phyloP scores from a whole-genome alignment of 2,797 vertebrate genomes.

The Epinephelus awoara region DNA sequence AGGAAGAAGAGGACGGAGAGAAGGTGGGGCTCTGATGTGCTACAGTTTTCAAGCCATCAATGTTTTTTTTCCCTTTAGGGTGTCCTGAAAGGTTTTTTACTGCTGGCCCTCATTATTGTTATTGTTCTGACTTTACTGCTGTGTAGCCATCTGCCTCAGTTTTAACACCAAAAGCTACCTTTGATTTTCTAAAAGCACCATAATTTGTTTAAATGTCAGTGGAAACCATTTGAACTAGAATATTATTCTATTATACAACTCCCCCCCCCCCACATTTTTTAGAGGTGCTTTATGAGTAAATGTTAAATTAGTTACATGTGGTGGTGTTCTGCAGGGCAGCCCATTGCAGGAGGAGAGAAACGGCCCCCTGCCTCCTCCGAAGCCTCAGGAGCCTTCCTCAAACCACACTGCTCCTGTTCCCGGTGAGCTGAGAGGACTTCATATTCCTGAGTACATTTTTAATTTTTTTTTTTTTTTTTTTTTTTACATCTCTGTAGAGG shows the following conservation, averaged over 20 bases:
- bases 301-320: not conserved
- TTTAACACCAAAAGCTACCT: not conserved
- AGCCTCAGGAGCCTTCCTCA: slow-evolving; percentile 80
- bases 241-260: not conserved
- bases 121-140: not conserved
- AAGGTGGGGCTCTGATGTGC: slow-evolving; percentile 47
- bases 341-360: slow-evolving; percentile 88
- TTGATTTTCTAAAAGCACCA: not conserved
- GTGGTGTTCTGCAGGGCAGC: slow-evolving; percentile 62
- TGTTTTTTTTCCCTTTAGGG: not conserved
- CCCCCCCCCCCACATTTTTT: no score
- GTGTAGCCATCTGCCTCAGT: not conserved
- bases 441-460: not conserved
- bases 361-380: slow-evolving; percentile 86
- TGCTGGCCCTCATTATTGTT: not conserved
- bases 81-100: not conserved
- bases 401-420: slow-evolving; percentile 67
- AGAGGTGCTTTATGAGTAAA: not conserved
- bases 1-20: slow-evolving; percentile 87
- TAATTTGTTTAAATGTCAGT: not conserved
- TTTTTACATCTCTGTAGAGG: not conserved
- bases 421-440: slow-evolving; percentile 68
- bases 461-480: no score
- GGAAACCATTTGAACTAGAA: not conserved
- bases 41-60: not conserved